Evolutionary conservation across 2,888 invertebrate species (phyloP), one percentile per base, ranked within the genome.

Genomic region (Ochropleura plecta): DNA sequence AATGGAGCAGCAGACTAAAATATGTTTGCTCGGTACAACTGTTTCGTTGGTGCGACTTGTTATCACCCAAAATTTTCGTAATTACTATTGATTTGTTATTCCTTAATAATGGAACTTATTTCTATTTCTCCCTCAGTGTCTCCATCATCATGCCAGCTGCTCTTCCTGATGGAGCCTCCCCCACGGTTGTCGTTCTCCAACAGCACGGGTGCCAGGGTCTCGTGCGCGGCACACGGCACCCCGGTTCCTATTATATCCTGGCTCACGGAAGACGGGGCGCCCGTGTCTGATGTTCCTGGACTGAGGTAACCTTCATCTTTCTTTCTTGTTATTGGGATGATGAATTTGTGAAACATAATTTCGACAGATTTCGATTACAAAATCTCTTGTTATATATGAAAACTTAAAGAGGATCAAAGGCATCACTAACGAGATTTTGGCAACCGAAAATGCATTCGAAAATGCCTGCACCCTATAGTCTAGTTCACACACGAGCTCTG

Each of bases 121-220:
- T 44, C 20, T 60, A 55, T 49, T 72, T 89, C 70, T 80, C 82
- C 84, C 84, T 0, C 92, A 94, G 94, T 85, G 18, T 81, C 88
- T 0, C 89, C 91, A 5, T 85, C 90, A 9, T 86, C 86, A 30
- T 79, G 94, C 83, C 96, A 96, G 91, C 91, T 96, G 82, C 92
- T 95, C 79, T 98, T 98, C 94, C 96, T 98, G 84, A 97, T 97
- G 95, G 98, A 98, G 94, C 98, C 98, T 20, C 97, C 98, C 40
- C 97, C 98, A n/a, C 97, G 97, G 85, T 96, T 98, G 82, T 97
- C 97, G 85, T 98, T 98, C 95, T 98, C 98, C 86, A 98, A 98
- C 94, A 97, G 98, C 81, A 97, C 97, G 16, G 98, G 98, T n/a
- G 97, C 98, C 46, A 97, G 97, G 89, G 97, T 98, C 77, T 97